A percentile compares a stretch with the other conserved stretches of the same genome.
phyloP scores from a whole-genome alignment of 2,888 invertebrate species.

The Rambutsinella grinnellia region DNA sequence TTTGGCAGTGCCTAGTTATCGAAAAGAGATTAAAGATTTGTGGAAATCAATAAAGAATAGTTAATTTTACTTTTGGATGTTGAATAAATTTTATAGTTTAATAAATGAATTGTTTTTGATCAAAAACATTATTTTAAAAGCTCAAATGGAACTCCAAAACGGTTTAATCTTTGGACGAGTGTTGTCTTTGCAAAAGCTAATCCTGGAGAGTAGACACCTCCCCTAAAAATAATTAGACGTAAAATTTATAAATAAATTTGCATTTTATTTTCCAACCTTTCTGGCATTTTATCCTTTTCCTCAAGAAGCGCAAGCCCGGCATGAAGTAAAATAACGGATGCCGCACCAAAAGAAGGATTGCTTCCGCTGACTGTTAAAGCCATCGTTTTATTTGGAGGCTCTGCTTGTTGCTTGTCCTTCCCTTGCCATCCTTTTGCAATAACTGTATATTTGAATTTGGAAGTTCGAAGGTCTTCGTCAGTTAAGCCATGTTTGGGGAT shows the following conservation, averaged over 20 bases:
- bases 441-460: slow-evolving; percentile 78
- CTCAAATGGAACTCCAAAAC: slow-evolving; percentile 80
- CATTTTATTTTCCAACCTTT: slow-evolving; percentile 69
- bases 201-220: slow-evolving; percentile 89
- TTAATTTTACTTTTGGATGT: neutral
- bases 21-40: neutral
- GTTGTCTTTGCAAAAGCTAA: slow-evolving; percentile 87
- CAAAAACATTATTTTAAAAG: too few species aligned
- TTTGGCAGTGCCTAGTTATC: slow-evolving; percentile 10
- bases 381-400: slow-evolving; percentile 77
- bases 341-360: slow-evolving; percentile 88
- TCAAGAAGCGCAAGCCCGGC: slow-evolving; percentile 81
- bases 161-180: slow-evolving; percentile 80
- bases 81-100: neutral
- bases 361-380: slow-evolving; percentile 74
- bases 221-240: too few species aligned
- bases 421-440: slow-evolving; percentile 82
- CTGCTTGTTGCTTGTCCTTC: slow-evolving; percentile 69
- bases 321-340: slow-evolving; percentile 80
- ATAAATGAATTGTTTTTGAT: too few species aligned
- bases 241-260: slow-evolving; percentile 67
- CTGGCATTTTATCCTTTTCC: slow-evolving; percentile 84
- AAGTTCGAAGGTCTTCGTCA: slow-evolving; percentile 75
- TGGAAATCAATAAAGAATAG: neutral
- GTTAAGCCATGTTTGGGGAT: slow-evolving; percentile 78